These are phyloP conservation scores for Diabrotica balteata DNA, from an alignment of 2,888 invertebrate species.

Conservation along the genomic window DNA sequence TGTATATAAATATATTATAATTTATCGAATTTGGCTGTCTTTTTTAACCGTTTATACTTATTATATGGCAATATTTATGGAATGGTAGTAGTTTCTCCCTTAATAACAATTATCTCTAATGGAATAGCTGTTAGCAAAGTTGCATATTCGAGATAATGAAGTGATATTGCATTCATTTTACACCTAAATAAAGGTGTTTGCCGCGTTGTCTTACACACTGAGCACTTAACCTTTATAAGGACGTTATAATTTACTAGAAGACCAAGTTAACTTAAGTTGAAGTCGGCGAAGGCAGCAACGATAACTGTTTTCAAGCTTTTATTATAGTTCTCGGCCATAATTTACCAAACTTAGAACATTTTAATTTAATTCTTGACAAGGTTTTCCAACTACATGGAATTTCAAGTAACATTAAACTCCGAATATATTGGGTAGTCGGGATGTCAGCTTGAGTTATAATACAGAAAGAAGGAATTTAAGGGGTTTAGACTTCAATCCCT, in stretches of 20 bases:
- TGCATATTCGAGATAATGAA: constrained; percentile 9
- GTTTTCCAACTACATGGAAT: constrained; percentile 36
- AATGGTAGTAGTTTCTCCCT: too few relatives aligned
- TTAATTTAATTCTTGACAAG: constrained; percentile 43
- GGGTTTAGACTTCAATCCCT: constrained; percentile 27
- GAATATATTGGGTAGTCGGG: constrained; percentile 35
- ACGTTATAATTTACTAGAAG: constrained; percentile 34
- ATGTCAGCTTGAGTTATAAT: constrained; percentile 27
- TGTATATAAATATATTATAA: too few relatives aligned
- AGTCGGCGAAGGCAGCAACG: constrained; percentile 29
- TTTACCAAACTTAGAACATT: constrained; percentile 40
- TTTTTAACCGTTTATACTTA: too few relatives aligned
- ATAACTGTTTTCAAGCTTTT: constrained; percentile 36
- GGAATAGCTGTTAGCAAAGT: too few relatives aligned
- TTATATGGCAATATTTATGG: too few relatives aligned
- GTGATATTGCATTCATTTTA: constrained; percentile 20
- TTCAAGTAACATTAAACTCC: constrained; percentile 39
- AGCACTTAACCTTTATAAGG: constrained; percentile 24
- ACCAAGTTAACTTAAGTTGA: constrained; percentile 28
- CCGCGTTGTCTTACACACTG: not conserved
- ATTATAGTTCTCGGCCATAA: constrained; percentile 38
- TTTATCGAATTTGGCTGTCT: too few relatives aligned
- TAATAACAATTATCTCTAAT: too few relatives aligned
- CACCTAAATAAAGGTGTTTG: constrained; percentile 24
- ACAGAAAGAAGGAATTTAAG: constrained; percentile 25